phyloP scores from a whole-genome alignment of 2,797 vertebrate species.

The Manis pentadactyla region DNA sequence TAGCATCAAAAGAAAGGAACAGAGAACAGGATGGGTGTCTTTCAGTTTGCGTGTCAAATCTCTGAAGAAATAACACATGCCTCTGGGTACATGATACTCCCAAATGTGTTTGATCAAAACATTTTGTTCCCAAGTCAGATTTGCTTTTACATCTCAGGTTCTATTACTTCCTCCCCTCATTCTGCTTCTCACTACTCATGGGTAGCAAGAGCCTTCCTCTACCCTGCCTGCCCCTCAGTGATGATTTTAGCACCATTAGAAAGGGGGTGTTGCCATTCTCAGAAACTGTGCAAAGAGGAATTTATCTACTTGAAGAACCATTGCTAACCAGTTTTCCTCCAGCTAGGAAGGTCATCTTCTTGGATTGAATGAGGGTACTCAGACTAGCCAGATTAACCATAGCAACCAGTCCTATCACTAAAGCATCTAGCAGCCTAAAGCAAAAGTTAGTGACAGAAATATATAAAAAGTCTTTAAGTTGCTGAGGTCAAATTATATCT shows the following conservation, averaged over 20 bases:
- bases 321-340: background rate
- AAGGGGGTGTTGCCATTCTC: background rate
- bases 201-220: background rate
- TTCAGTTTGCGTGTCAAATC: background rate
- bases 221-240: too few species aligned
- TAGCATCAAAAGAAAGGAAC: background rate
- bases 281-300: background rate
- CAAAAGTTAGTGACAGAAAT: background rate
- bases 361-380: background rate
- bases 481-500: background rate
- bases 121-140: background rate
- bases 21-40: background rate
- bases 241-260: background rate
- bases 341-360: background rate
- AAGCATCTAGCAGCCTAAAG: background rate
- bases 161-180: background rate
- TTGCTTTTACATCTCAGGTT: background rate
- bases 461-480: background rate
- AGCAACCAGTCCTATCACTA: background rate
- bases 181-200: background rate
- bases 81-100: accelerated
- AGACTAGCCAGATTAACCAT: background rate
- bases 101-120: accelerated
- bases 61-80: background rate
- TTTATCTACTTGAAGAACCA: accelerated